A percentile compares a stretch with the other conserved stretches of the same genome.
These are phyloP conservation scores for Lottia scabra DNA, from an alignment of 2,888 invertebrate species.

Conservation along the genomic window DNA sequence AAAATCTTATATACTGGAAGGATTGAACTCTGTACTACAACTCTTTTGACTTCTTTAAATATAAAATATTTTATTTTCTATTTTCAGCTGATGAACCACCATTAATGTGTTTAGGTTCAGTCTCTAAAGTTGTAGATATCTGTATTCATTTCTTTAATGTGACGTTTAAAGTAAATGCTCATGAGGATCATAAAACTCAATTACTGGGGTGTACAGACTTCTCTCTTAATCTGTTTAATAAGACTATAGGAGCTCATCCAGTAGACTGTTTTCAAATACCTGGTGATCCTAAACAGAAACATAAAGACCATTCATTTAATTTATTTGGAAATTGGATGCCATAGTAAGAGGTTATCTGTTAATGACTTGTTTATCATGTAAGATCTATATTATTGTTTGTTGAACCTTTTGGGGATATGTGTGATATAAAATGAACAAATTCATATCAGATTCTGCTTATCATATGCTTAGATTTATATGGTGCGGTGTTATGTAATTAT, in stretches of 20 bases:
- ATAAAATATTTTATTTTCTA: slow-evolving; percentile 8
- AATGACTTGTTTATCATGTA: no score
- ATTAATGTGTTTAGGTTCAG: slow-evolving; percentile 54
- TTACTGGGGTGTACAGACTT: slow-evolving; percentile 54
- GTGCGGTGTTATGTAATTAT: no score
- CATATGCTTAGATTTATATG: no score
- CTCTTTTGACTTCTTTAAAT: not conserved
- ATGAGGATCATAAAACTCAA: slow-evolving; percentile 55
- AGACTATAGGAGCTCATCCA: slow-evolving; percentile 54
- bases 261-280: slow-evolving; percentile 62
- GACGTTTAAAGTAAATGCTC: slow-evolving; percentile 50
- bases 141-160: slow-evolving; percentile 58
- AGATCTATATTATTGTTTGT: no score
- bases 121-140: slow-evolving; percentile 51
- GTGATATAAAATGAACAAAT: no score
- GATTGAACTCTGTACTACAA: no score
- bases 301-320: slow-evolving; percentile 25
- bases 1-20: no score
- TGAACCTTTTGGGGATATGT: no score
- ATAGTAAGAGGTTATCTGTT: slow-evolving; percentile 4
- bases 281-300: slow-evolving; percentile 39
- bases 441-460: no score
- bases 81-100: slow-evolving; percentile 59
- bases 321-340: slow-evolving; percentile 36
- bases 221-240: slow-evolving; percentile 53